Evolutionary conservation across 2,113 vertebrate species (phyloP).

Genomic region (Amphiprion ocellaris): DNA sequence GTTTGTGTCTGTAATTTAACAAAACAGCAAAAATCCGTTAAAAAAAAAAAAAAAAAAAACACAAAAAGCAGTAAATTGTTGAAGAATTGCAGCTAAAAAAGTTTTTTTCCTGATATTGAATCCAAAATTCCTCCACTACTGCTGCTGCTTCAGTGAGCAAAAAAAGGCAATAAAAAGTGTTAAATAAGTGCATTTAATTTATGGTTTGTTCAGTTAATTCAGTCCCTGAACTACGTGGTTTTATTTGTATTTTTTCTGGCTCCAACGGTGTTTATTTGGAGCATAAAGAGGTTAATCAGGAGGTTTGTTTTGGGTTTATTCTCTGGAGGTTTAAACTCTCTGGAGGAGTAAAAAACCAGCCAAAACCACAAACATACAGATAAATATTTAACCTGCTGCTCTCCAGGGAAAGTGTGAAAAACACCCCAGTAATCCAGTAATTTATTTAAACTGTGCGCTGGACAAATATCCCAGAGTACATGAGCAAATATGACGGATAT

Average conservation of each 20-base stretch:
- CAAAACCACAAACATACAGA: conserved; percentile 34
- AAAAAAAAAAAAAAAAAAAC: no score
- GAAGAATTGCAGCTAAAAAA: no score
- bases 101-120: no score
- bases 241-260: neutral
- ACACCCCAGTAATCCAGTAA: conserved; percentile 4
- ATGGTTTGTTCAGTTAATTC: neutral
- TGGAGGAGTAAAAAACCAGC: conserved; percentile 1
- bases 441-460: conserved; percentile 12
- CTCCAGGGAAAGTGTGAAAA: conserved; percentile 5
- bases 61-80: no score
- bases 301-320: conserved; percentile 5
- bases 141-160: no score
- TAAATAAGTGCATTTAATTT: no score
- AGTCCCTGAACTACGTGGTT: neutral
- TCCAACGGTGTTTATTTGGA: conserved; percentile 2
- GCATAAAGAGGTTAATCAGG: conserved; percentile 1
- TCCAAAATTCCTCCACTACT: no score
- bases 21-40: no score
- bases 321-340: neutral
- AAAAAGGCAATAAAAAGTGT: no score
- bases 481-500: no score
- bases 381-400: conserved; percentile 63
- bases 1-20: no score
- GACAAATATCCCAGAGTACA: conserved; percentile 1